A percentile compares a stretch with the other conserved stretches of the same genome.
phyloP scores from a whole-genome alignment of 2,113 vertebrate species.

The Gila orcuttii region DNA sequence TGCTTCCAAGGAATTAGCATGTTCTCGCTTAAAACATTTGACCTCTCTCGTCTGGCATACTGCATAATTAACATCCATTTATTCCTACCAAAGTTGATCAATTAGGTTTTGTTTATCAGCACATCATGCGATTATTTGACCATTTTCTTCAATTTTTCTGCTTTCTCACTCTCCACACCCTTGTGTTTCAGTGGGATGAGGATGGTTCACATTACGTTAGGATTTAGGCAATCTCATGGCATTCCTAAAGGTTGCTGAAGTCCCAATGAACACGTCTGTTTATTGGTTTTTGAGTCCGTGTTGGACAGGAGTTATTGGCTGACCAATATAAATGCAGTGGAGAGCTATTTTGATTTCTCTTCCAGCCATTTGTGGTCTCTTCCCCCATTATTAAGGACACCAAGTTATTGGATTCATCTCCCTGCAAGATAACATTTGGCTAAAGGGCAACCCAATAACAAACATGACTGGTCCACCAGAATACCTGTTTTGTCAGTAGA shows the following conservation, averaged over 20 bases:
- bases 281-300: slow-evolving; percentile 59
- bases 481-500: slow-evolving; percentile 31
- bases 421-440: slow-evolving; percentile 56
- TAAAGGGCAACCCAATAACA: slow-evolving; percentile 59
- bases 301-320: slow-evolving; percentile 57
- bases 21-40: slow-evolving; percentile 52
- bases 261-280: slow-evolving; percentile 53
- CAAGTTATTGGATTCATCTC: slow-evolving; percentile 59
- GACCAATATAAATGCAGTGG: slow-evolving; percentile 50
- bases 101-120: slow-evolving; percentile 12
- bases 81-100: slow-evolving; percentile 52
- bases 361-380: slow-evolving; percentile 44
- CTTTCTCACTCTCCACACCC: neutral
- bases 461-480: slow-evolving; percentile 44
- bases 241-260: slow-evolving; percentile 43
- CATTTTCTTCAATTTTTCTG: neutral
- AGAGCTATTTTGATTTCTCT: slow-evolving; percentile 59
- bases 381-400: slow-evolving; percentile 58
- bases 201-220: slow-evolving; percentile 14
- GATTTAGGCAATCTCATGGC: slow-evolving; percentile 23
- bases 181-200: slow-evolving; percentile 4
- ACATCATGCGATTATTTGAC: neutral
- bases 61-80: slow-evolving; percentile 51
- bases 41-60: slow-evolving; percentile 43
- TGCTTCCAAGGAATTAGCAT: slow-evolving; percentile 49